Evolutionary conservation across 1,140 invertebrate species (phyloP).

Genomic region (Antheraea mylitta): DNA sequence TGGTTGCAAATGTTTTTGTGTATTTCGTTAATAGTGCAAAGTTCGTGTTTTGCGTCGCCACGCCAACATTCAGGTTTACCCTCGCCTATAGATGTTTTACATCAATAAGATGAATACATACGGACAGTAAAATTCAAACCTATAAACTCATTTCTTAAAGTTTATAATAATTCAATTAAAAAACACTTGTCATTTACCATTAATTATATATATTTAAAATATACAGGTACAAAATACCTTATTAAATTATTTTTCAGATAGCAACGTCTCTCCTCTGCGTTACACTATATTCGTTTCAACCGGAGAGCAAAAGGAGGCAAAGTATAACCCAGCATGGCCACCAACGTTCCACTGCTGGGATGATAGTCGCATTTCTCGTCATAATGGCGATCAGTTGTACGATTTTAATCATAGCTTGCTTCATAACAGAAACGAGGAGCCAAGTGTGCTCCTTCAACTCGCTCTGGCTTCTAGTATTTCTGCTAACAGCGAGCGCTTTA

Average conservation of each 20-base stretch:
- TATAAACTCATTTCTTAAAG: too few species aligned
- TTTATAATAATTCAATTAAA: too few species aligned
- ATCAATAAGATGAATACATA: too few species aligned
- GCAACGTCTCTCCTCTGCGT: constrained; percentile 42
- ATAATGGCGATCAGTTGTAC: constrained; percentile 44
- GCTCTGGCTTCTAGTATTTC: constrained; percentile 44
- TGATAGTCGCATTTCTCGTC: constrained; percentile 49
- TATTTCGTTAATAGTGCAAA: too few species aligned
- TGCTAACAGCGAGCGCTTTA: constrained; percentile 30
- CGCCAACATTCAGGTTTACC: too few species aligned
- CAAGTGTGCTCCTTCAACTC: constrained; percentile 58
- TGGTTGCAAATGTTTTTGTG: too few species aligned
- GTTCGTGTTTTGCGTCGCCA: too few species aligned
- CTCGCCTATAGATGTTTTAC: too few species aligned
- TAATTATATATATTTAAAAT: too few species aligned
- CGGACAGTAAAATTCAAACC: too few species aligned
- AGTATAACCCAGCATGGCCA: constrained; percentile 31
- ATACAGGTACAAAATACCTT: neutral
- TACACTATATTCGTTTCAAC: constrained; percentile 61
- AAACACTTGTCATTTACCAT: too few species aligned
- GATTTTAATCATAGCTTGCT: constrained; percentile 50
- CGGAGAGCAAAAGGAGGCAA: constrained; percentile 35
- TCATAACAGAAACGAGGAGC: constrained; percentile 69
- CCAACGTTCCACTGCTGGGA: constrained; percentile 29
- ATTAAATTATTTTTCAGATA: constrained; percentile 34